phyloP scores from a whole-genome alignment of 2,797 vertebrate species.

The Mormyrops boulengeri region DNA sequence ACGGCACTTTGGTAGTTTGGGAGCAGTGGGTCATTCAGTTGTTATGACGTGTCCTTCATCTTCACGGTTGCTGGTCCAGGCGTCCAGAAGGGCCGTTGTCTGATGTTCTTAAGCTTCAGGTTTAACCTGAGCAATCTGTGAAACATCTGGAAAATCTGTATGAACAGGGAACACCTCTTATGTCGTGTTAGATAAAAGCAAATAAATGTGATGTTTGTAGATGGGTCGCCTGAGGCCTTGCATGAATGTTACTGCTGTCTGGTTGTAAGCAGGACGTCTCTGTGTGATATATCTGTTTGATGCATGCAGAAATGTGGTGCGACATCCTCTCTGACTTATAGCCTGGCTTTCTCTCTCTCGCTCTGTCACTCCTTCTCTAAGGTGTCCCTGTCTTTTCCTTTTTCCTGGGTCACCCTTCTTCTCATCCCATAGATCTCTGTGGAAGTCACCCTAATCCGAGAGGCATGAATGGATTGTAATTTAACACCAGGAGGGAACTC shows the following conservation, averaged over 20 bases:
- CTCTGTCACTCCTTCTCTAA: background rate
- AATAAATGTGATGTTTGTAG: background rate
- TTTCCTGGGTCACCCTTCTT: background rate
- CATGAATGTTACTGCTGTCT: background rate
- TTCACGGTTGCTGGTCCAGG: background rate
- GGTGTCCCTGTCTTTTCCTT: background rate
- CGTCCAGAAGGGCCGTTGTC: background rate
- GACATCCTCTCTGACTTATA: background rate
- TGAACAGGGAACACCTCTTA: conserved; percentile 25
- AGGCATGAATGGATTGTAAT: background rate
- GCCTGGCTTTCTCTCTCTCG: background rate
- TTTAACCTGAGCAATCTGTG: background rate
- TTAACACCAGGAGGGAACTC: background rate
- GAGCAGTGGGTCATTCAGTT: background rate
- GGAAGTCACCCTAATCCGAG: background rate
- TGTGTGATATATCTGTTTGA: background rate
- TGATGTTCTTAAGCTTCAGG: background rate
- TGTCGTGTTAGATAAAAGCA: conserved; percentile 25
- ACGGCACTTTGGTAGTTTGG: background rate
- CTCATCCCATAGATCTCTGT: background rate
- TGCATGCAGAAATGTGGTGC: background rate
- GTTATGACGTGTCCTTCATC: background rate
- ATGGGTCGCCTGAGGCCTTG: background rate
- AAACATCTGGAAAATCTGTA: conserved; percentile 19
- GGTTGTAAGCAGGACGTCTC: background rate